Conservation (phyloP, 2,888 invertebrate species). For the Palloptera scutellata region DNA sequence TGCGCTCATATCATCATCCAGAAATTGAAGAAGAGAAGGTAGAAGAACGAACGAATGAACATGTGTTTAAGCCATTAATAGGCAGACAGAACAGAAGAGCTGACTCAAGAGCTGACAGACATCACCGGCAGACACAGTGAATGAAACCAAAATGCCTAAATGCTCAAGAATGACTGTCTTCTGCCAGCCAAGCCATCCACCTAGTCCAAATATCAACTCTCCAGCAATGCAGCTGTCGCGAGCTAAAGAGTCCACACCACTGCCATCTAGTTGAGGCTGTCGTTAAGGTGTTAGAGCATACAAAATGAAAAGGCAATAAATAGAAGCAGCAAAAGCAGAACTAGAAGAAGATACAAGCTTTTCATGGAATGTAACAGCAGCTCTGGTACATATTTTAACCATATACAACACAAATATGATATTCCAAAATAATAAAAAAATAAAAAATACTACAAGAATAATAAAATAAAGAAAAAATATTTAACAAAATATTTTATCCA, state of each 20-base stretch:
- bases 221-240: too few species aligned
- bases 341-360: neutral
- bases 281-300: conserved; percentile 25
- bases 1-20: conserved; percentile 31
- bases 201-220: too few species aligned
- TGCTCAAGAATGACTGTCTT: too few species aligned
- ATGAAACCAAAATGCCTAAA: neutral
- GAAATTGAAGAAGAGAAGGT: conserved; percentile 16
- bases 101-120: neutral
- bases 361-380: neutral
- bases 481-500: too few species aligned
- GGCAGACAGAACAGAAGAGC: neutral
- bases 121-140: neutral
- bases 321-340: conserved; percentile 5
- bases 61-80: too few species aligned
- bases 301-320: conserved; percentile 20
- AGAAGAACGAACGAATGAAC: neutral
- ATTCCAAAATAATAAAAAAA: too few species aligned
- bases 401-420: neutral
- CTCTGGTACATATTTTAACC: conserved; percentile 3
- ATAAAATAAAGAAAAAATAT: too few species aligned
- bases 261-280: too few species aligned
- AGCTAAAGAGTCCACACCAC: too few species aligned
- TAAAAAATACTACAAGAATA: too few species aligned
- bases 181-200: too few species aligned